These are phyloP conservation scores for Neostethus bicornis DNA, from an alignment of 2,797 vertebrate genomes.

Conservation along the genomic window DNA sequence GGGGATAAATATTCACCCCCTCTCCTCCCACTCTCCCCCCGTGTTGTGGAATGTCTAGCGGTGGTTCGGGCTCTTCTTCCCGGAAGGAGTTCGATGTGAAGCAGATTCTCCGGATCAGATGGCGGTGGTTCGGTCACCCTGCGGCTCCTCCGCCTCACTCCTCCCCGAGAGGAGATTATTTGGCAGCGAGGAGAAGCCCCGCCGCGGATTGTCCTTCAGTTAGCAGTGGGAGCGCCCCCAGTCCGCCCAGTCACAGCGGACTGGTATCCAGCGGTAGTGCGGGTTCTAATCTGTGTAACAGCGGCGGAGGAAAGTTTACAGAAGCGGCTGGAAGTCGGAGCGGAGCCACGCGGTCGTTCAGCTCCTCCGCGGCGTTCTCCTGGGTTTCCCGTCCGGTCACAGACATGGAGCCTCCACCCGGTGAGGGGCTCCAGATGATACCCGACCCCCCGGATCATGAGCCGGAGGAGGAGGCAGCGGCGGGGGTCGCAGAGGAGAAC, in stretches of 20 bases:
- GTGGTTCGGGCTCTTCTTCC: constrained; percentile 78
- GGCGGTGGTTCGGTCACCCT: constrained; percentile 98
- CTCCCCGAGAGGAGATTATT: constrained; percentile 86
- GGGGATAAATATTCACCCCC: constrained; percentile 55
- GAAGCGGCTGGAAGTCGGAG: constrained; percentile 78
- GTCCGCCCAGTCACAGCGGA: constrained; percentile 52
- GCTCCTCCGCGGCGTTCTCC: constrained; percentile 83
- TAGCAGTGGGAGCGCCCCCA: constrained; percentile 56
- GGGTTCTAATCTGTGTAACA: constrained; percentile 69
- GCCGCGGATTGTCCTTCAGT: constrained; percentile 68
- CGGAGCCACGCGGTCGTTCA: constrained; percentile 71
- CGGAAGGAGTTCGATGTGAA: constrained; percentile 99
- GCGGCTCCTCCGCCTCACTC: constrained; percentile 84
- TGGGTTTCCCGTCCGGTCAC: constrained; percentile 85
- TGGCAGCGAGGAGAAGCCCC: constrained; percentile 77
- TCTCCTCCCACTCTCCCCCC: constrained; percentile 70
- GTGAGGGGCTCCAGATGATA: constrained; percentile 73
- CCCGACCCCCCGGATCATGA: constrained; percentile 65
- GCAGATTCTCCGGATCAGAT: constrained; percentile 97
- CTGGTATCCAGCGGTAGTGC: constrained; percentile 71
- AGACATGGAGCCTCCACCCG: constrained; percentile 78
- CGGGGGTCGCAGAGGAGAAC: constrained; percentile 85
- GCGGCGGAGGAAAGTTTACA: constrained; percentile 87
- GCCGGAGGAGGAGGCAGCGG: constrained; percentile 63
- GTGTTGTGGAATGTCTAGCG: constrained; percentile 88